Percentiles rank a stretch among this genome's conserved stretches.
Evolutionary conservation across 64 coral and sea anemone species (phyloP).

Genomic region (Montipora capricornis): DNA sequence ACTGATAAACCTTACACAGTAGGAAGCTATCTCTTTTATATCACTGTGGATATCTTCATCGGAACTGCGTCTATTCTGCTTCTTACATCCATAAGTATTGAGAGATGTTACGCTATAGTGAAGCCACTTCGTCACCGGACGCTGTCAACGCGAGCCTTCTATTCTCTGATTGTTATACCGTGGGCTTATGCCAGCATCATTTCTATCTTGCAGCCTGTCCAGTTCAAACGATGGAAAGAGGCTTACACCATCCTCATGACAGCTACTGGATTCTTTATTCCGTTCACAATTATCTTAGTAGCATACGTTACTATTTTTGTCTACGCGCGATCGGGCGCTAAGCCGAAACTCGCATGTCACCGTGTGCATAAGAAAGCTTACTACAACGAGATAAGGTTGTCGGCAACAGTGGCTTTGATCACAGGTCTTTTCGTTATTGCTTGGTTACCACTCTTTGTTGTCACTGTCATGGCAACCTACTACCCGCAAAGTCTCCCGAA

Average conservation of each 20-base stretch:
- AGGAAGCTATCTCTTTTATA: conserved; percentile 72
- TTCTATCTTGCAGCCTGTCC: conserved; percentile 70
- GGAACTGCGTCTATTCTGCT: conserved; percentile 90
- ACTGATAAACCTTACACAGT: conserved; percentile 5
- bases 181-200: conserved; percentile 81
- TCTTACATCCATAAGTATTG: conserved; percentile 86
- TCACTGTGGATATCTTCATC: conserved; percentile 88
- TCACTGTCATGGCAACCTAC: conserved; percentile 58
- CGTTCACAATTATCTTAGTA: conserved; percentile 72
- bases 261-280: conserved; percentile 72
- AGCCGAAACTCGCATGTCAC: conserved; percentile 11
- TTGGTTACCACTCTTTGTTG: conserved; percentile 70
- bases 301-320: conserved; percentile 73
- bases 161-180: conserved; percentile 65
- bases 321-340: conserved; percentile 35
- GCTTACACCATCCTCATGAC: conserved; percentile 81
- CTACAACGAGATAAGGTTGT: conserved; percentile 56
- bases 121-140: conserved; percentile 80
- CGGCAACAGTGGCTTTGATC: conserved; percentile 69
- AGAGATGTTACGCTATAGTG: conserved; percentile 89
- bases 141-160: conserved; percentile 63
- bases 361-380: conserved; percentile 45
- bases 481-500: conserved; percentile 50
- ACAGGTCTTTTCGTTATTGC: conserved; percentile 70
- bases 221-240: conserved; percentile 44